These are phyloP conservation scores for Python bivittatus DNA, from an alignment of 2,113 vertebrate species.

Conservation along the genomic window DNA sequence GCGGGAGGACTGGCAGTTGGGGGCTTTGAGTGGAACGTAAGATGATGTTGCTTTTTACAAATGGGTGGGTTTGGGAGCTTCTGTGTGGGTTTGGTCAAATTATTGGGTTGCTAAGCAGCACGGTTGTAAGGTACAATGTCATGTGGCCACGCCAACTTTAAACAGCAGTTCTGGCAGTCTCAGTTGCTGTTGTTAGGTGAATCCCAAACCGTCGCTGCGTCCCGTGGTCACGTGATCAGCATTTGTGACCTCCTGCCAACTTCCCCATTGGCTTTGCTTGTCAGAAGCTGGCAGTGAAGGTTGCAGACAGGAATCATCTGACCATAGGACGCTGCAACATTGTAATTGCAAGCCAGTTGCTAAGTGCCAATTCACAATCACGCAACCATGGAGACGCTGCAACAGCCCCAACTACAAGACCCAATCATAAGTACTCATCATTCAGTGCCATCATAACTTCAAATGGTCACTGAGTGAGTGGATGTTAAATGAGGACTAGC, in stretches of 20 bases:
- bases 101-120: background rate
- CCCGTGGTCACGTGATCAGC: background rate
- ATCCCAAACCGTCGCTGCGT: background rate
- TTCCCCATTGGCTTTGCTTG: background rate
- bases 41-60: conserved; percentile 28
- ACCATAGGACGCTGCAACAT: background rate
- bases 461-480: background rate
- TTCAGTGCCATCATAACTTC: background rate
- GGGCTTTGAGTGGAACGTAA: conserved; percentile 95
- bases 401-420: background rate
- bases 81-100: background rate
- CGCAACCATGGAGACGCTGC: background rate
- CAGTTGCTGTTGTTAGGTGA: background rate
- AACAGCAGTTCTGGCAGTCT: background rate
- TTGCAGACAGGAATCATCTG: background rate
- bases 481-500: background rate
- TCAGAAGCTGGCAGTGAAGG: background rate
- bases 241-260: background rate
- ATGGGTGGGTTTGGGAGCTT: background rate
- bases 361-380: background rate
- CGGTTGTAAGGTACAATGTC: background rate
- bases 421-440: background rate
- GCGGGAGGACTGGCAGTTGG: conserved; percentile 91
- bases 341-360: background rate
- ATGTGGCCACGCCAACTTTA: background rate